A percentile compares a stretch with the other conserved stretches of the same genome.
phyloP scores from a whole-genome alignment of 2,797 vertebrate genomes.

The Leptodactylus fallax region DNA sequence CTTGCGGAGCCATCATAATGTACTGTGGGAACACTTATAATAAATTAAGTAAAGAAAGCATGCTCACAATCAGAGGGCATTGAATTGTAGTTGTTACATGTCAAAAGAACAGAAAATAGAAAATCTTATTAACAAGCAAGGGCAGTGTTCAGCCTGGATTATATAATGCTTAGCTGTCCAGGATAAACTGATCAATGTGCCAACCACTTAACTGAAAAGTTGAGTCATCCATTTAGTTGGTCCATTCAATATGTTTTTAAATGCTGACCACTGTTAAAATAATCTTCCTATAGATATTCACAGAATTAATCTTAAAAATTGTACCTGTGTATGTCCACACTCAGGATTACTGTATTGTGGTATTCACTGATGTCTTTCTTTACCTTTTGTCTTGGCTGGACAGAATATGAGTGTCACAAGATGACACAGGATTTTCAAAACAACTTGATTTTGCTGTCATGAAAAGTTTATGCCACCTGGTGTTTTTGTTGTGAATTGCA shows the following conservation, averaged over 20 bases:
- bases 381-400: too few species aligned
- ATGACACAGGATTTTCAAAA: too few species aligned
- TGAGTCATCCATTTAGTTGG: background rate
- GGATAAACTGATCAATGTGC: background rate
- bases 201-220: background rate
- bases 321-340: too few species aligned
- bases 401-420: too few species aligned
- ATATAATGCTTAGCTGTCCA: background rate
- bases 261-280: background rate
- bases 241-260: background rate
- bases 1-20: background rate
- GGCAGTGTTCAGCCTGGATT: background rate
- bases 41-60: background rate
- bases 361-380: too few species aligned
- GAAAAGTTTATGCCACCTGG: too few species aligned
- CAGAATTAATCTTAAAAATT: too few species aligned
- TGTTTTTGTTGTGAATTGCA: too few species aligned
- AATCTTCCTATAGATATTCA: too few species aligned
- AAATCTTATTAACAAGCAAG: background rate
- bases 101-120: background rate
- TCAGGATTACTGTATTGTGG: too few species aligned
- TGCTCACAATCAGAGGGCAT: background rate
- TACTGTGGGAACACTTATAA: background rate
- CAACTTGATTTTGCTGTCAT: too few species aligned
- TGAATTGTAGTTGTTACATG: background rate